Conservation (phyloP, 2,797 vertebrate species). For the Perodicticus potto region DNA sequence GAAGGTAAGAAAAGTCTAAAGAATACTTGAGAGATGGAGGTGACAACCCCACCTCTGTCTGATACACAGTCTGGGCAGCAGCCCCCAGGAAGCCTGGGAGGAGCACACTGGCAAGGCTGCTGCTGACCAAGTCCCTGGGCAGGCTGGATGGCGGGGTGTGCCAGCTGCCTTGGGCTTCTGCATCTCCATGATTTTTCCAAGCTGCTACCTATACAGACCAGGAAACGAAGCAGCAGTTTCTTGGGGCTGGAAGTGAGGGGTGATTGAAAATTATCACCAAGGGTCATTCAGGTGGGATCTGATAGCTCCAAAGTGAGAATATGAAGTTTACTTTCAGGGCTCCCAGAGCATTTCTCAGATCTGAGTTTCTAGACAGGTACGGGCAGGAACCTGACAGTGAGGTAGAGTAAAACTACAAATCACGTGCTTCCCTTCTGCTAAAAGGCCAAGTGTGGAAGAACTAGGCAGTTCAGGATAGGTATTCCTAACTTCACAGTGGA, state of each 20-base stretch:
- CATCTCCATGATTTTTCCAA: neutral
- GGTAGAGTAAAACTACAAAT: neutral
- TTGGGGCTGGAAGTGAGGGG: neutral
- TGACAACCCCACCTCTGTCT: neutral
- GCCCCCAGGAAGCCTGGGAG: neutral
- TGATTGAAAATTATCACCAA: neutral
- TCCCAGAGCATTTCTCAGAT: neutral
- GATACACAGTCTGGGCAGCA: neutral
- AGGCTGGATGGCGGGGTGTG: neutral
- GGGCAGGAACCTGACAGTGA: neutral
- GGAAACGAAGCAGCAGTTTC: neutral
- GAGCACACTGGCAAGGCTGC: neutral
- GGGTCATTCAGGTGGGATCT: neutral
- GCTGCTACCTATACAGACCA: neutral
- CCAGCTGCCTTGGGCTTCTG: neutral
- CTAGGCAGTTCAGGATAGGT: neutral
- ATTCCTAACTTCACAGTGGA: neutral
- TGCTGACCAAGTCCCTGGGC: neutral
- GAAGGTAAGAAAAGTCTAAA: conserved; percentile 88
- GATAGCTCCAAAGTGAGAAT: neutral
- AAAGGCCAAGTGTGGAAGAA: neutral
- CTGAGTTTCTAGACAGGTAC: neutral
- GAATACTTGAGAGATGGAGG: neutral
- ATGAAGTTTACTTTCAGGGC: neutral
- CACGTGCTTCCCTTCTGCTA: neutral